These are phyloP conservation scores for Odocoileus hemionus DNA, from an alignment of 2,113 vertebrate species.

Conservation along the genomic window DNA sequence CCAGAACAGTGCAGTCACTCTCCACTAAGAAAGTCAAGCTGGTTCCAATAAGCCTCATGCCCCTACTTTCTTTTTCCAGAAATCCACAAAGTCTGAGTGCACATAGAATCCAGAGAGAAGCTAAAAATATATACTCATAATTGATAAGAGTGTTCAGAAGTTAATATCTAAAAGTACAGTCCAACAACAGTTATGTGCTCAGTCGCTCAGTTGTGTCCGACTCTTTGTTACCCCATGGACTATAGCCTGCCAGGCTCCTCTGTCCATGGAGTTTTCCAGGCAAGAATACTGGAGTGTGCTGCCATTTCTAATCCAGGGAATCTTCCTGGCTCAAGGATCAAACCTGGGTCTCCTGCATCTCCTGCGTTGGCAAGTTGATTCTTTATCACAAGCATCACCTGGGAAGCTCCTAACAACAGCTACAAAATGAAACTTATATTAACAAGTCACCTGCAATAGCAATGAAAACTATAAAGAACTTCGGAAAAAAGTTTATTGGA, in stretches of 20 bases:
- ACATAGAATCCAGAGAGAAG: not conserved
- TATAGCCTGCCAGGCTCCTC: not conserved
- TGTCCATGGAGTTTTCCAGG: not conserved
- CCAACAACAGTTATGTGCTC: not conserved
- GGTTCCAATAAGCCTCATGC: not conserved
- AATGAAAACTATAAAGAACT: not conserved
- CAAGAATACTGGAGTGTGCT: not conserved
- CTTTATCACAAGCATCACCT: not conserved
- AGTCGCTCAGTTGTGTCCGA: accelerated
- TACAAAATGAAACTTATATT: not conserved
- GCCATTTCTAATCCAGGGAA: not conserved
- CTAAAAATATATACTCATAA: not conserved
- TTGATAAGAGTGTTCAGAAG: not conserved
- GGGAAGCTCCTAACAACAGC: not conserved
- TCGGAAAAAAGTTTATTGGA: not conserved
- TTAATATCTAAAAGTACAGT: not conserved
- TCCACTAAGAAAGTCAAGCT: not conserved
- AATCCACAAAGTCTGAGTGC: not conserved
- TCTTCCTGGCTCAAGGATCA: not conserved
- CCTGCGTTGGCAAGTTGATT: not conserved
- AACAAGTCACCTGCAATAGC: not conserved
- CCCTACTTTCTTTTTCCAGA: not conserved
- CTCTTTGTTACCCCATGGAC: not conserved
- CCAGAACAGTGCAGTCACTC: not conserved
- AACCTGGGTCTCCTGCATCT: accelerated